Evolutionary conservation across 2,113 vertebrate species (phyloP), one percentile per base, ranked within the genome.

Genomic region (Rhadina sibilatrix): DNA sequence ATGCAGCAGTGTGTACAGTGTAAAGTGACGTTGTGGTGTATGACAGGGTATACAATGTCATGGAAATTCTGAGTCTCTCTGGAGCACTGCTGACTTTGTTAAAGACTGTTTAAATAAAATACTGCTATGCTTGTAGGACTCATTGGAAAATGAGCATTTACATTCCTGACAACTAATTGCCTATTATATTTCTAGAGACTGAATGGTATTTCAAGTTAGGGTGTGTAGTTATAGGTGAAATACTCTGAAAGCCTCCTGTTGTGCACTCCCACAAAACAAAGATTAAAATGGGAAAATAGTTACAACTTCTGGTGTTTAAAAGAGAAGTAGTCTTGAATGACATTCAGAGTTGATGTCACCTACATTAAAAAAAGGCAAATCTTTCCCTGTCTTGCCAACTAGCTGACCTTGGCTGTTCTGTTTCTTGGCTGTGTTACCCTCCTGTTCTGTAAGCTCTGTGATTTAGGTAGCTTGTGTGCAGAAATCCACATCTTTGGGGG

Each of bases 111-210:
- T 42, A 86, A 57, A 63, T 47, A 86, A 82, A 69, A 33, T 63
- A 28, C 18, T 91, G 35, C 47, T 70, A 10, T 76, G 46, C 6
- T 89, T 70, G 33, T 54, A 57, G 47, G 59, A 40, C 44, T 57
- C 21, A 21, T 11, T 64, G 92, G 91, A 75, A 95, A 89, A 87
- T 79, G 42, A 94, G 63, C 38, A 57, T 92, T 91, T 93, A 52
- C 27, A 11, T 82, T 90, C 27, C 57, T 70, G 44, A 63, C 42
- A 37, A 49, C 69, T 92, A 71, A 77, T 65, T 60, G 30, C 77
- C 93, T 82, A 56, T 97, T 94, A 38, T 52, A 54, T 91, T 38
- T 93, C 16, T 78, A 42, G 38, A 91, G 49, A 6, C 30, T 75
- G 77, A 83, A 64, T 77, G 28, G 14, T 74, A 42, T 91, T 89